phyloP scores from a whole-genome alignment of 2,797 vertebrate species.

The Muscicapa comitata region DNA sequence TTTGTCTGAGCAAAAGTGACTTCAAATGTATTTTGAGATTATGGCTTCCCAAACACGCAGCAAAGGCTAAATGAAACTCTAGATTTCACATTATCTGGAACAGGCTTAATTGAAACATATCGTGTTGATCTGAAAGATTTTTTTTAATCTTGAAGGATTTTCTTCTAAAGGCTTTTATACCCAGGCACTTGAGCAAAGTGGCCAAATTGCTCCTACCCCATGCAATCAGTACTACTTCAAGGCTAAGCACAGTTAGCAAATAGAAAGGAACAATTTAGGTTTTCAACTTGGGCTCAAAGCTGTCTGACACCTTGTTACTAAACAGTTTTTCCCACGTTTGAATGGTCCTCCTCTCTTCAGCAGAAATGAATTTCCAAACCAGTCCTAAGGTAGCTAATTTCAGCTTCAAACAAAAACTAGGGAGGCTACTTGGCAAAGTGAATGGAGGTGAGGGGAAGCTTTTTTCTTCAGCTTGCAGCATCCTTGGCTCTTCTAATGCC shows the following conservation, averaged over 20 bases:
- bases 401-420: not conserved
- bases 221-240: not conserved
- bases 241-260: not conserved
- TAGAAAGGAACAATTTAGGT: not conserved
- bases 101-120: not conserved
- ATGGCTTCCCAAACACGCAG: not conserved
- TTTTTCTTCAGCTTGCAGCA: not conserved
- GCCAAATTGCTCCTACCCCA: no score
- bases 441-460: not conserved
- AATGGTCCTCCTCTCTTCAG: not conserved
- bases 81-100: not conserved
- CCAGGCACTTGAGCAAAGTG: not conserved
- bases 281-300: not conserved
- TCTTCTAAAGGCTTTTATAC: not conserved
- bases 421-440: fast-evolving
- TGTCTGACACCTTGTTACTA: not conserved
- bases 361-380: not conserved
- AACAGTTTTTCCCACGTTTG: not conserved
- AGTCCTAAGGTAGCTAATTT: not conserved
- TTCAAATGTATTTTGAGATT: not conserved
- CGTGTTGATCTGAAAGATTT: not conserved
- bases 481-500: not conserved
- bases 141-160: not conserved
- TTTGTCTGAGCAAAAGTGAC: not conserved
- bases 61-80: not conserved